Evolutionary conservation across 1,140 invertebrate species (phyloP).

Genomic region (Pristionchus pacificus): DNA sequence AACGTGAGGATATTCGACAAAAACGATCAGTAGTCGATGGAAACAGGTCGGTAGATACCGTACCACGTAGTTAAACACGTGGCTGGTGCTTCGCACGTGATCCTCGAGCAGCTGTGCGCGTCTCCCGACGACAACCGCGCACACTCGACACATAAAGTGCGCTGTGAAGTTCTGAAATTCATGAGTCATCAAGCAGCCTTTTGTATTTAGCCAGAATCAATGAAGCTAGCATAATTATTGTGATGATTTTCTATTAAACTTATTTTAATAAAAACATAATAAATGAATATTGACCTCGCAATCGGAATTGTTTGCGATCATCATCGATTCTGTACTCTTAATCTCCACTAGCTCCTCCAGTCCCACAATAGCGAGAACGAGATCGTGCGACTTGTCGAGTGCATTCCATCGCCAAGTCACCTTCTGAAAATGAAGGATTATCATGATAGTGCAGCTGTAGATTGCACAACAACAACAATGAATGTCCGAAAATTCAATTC

Average conservation of each 20-base stretch:
- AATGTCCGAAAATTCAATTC: background rate
- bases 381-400: background rate
- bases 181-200: background rate
- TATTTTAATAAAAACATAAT: too few relatives aligned
- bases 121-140: background rate
- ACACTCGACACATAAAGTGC: constrained; percentile 11
- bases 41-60: background rate
- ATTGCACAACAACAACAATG: background rate
- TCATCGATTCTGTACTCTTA: too few relatives aligned
- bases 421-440: constrained; percentile 6
- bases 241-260: too few relatives aligned
- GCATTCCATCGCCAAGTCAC: constrained; percentile 13
- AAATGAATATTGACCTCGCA: too few relatives aligned
- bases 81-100: constrained; percentile 6
- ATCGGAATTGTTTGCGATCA: too few relatives aligned
- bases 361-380: constrained; percentile 15
- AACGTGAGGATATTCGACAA: background rate
- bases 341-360: constrained; percentile 21
- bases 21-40: background rate
- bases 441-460: too few relatives aligned
- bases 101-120: constrained; percentile 1
- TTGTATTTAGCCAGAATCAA: too few relatives aligned
- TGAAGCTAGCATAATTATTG: too few relatives aligned
- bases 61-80: constrained; percentile 20
- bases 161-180: background rate